Percentiles rank a stretch among this genome's conserved stretches.
phyloP scores from a whole-genome alignment of 2,113 vertebrate species.

The Pandion haliaetus region DNA sequence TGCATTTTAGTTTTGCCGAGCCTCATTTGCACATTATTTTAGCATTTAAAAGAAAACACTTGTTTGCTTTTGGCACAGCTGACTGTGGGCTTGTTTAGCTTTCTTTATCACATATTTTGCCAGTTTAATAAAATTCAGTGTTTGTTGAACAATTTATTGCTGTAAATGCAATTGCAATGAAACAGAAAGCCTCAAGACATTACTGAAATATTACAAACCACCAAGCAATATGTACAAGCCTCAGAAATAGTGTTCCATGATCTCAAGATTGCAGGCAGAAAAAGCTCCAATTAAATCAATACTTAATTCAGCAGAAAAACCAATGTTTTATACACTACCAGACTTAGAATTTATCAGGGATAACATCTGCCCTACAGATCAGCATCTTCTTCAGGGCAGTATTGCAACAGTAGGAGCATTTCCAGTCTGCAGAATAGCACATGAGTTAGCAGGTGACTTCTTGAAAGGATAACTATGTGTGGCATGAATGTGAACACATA shows the following conservation, averaged over 20 bases:
- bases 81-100: not conserved
- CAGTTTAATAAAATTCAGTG: constrained; percentile 55
- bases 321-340: not conserved
- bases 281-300: constrained; percentile 37
- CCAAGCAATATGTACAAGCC: constrained; percentile 5
- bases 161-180: constrained; percentile 32
- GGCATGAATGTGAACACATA: constrained; percentile 41
- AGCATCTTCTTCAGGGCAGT: not conserved
- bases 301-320: constrained; percentile 18
- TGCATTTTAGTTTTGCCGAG: not conserved
- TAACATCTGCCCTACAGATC: constrained; percentile 46
- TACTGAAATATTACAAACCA: constrained; percentile 33
- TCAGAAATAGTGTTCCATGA: constrained; percentile 9
- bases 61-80: constrained; percentile 39
- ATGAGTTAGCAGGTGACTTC: constrained; percentile 42
- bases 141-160: constrained; percentile 52
- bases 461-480: constrained; percentile 55
- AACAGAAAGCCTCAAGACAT: constrained; percentile 51
- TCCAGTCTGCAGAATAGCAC: not conserved
- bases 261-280: constrained; percentile 27
- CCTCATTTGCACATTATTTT: not conserved
- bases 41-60: constrained; percentile 31
- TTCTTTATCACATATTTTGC: constrained; percentile 43
- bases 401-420: constrained; percentile 10
- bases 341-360: not conserved